Evolutionary conservation across 2,797 vertebrate genomes (phyloP).

Genomic region (Alectoris magna): DNA sequence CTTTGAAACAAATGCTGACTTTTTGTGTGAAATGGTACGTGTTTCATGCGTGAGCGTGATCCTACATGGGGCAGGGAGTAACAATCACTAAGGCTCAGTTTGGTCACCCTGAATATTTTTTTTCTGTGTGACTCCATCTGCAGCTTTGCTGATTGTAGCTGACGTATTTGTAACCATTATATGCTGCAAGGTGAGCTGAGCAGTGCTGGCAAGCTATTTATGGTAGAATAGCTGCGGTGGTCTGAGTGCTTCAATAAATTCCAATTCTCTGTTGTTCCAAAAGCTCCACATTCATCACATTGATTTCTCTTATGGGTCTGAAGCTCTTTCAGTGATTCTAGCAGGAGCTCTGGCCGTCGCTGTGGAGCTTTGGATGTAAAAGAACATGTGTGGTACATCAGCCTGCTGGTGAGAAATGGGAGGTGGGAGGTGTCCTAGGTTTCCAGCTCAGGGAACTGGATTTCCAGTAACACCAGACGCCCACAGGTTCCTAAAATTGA

Average conservation of each 20-base stretch:
- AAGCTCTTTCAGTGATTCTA: conserved; percentile 14
- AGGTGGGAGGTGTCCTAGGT: conserved; percentile 63
- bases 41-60: background rate
- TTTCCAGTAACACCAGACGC: conserved; percentile 65
- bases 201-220: background rate
- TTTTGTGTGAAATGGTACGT: conserved; percentile 8
- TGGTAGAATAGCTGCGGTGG: background rate
- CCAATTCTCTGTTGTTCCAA: conserved; percentile 31
- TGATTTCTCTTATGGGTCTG: background rate
- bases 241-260: background rate
- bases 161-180: conserved; percentile 6
- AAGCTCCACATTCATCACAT: background rate
- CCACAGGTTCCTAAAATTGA: conserved; percentile 58
- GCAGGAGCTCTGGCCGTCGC: conserved; percentile 26
- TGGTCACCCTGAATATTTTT: background rate
- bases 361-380: conserved; percentile 27
- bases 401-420: conserved; percentile 47
- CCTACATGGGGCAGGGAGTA: conserved; percentile 4
- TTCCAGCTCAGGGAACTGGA: conserved; percentile 53
- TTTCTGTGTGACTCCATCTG: background rate
- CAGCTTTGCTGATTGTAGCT: background rate
- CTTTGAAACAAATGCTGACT: conserved; percentile 35
- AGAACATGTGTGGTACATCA: background rate
- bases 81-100: background rate
- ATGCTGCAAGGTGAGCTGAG: conserved; percentile 11